phyloP scores from a whole-genome alignment of 1,140 invertebrate species.

The Neodiprion virginianus region DNA sequence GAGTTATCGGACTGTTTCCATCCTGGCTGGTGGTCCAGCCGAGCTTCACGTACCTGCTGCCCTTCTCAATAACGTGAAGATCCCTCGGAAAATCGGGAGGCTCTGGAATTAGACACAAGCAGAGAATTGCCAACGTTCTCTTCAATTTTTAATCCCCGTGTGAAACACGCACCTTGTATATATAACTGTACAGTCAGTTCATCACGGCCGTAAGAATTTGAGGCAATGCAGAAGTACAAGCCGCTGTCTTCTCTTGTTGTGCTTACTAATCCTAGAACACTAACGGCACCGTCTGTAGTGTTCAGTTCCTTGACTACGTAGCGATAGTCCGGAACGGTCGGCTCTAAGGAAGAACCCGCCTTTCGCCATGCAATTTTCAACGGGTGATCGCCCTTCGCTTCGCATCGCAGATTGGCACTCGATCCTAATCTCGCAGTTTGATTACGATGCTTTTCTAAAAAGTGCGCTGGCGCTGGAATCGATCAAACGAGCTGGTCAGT shows the following conservation, averaged over 20 bases:
- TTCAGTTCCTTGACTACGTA: constrained; percentile 56
- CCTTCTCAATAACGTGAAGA: constrained; percentile 81
- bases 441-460: constrained; percentile 72
- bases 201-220: constrained; percentile 89
- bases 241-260: constrained; percentile 89
- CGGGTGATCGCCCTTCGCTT: constrained; percentile 87
- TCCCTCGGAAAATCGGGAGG: constrained; percentile 86
- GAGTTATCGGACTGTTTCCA: constrained; percentile 86
- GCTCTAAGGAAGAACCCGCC: constrained; percentile 54
- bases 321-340: constrained; percentile 56
- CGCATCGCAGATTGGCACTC: constrained; percentile 82
- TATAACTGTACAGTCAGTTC: constrained; percentile 90
- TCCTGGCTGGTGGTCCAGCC: constrained; percentile 85
- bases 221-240: constrained; percentile 85
- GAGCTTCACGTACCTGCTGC: constrained; percentile 78
- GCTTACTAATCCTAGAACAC: constrained; percentile 81
- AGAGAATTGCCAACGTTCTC: constrained; percentile 13
- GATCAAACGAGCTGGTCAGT: constrained; percentile 25
- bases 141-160: constrained; percentile 45
- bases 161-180: constrained; percentile 75
- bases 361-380: constrained; percentile 83
- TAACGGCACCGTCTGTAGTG: constrained; percentile 74
- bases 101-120: constrained; percentile 59
- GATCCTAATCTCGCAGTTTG: constrained; percentile 67
- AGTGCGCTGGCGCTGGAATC: constrained; percentile 80